Evolutionary conservation across 2,888 invertebrate genomes (phyloP), one percentile per base, ranked within the genome.

Genomic region (Ichneumoninae sp.): DNA sequence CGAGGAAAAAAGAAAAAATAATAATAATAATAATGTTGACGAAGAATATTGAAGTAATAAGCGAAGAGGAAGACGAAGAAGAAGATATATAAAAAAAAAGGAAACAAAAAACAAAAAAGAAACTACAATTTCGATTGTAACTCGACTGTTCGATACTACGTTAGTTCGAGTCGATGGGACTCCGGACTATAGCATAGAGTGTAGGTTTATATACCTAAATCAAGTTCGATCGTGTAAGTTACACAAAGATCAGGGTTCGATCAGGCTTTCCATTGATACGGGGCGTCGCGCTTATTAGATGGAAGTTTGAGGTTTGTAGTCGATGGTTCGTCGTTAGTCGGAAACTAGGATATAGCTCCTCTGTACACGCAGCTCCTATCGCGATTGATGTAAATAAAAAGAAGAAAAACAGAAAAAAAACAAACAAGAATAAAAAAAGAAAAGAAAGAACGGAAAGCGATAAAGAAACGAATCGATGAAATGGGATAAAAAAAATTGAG

Each of bases 101-200:
- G 40, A 40, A 83, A 81, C 76, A 77, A 77, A 68, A 79, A 83
- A 54, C 78, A 77, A 83, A 68, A 83, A 89, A 88, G 88, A 88
- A 89, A 89, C 86, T 86, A 88, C 87, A 88, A 89, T 89, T 90
- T 89, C 89, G 90, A 89, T 89, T 89, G 89, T 89, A 90, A 90
- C 90, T 90, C 90, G 89, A 89, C 88, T 88, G 90, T 90, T 90
- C 89, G 90, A 90, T 90, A 90, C 88, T 89, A 89, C 87, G 88
- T 89, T 89, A 89, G 89, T 89, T 88, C 88, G 89, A 88, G 88
- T 88, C 88, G 85, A 88, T 86, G 87, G 83, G 89, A 89, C 89
- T 89, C 88, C 85, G 88, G 44, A 89, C 89, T 89, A 88, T 85
- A 87, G 85, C 88, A 89, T 90, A 90, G 89, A 88, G 88, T 89